phyloP scores from a whole-genome alignment of 1,140 invertebrate genomes.

The Planococcus citri region DNA sequence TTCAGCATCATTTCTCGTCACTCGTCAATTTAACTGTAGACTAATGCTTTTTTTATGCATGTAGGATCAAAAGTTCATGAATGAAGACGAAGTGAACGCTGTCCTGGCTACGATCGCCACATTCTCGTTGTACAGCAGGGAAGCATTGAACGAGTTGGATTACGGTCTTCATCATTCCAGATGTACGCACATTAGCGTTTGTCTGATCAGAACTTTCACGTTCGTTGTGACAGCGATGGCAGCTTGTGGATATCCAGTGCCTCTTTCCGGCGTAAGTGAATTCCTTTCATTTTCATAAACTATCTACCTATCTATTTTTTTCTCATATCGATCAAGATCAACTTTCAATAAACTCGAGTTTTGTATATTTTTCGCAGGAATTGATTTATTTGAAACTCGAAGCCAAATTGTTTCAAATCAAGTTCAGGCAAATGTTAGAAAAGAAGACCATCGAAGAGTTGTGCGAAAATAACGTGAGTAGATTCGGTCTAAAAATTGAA shows the following conservation, averaged over 20 bases:
- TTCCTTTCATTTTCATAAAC: too few relatives aligned
- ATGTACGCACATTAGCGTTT: neutral
- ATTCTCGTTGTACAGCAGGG: neutral
- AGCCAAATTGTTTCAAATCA: conserved; percentile 12
- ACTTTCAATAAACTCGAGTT: neutral
- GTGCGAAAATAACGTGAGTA: neutral
- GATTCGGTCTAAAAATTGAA: too few relatives aligned
- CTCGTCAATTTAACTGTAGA: too few relatives aligned
- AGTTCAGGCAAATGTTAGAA: neutral
- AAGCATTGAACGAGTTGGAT: neutral
- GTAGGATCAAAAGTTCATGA: neutral
- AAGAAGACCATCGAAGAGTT: neutral
- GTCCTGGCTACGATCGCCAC: neutral
- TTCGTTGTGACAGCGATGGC: neutral
- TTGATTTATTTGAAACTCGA: neutral
- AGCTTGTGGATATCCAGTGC: conserved; percentile 12
- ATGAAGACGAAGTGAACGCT: neutral
- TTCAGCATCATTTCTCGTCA: too few relatives aligned
- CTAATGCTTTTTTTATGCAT: too few relatives aligned
- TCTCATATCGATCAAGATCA: too few relatives aligned
- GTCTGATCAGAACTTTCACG: neutral
- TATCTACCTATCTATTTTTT: too few relatives aligned
- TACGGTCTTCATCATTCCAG: neutral
- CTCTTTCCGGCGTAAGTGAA: neutral
- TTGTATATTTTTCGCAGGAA: neutral